Conservation (phyloP, 2,113 vertebrate genomes). For the Myiagra hebetior region DNA sequence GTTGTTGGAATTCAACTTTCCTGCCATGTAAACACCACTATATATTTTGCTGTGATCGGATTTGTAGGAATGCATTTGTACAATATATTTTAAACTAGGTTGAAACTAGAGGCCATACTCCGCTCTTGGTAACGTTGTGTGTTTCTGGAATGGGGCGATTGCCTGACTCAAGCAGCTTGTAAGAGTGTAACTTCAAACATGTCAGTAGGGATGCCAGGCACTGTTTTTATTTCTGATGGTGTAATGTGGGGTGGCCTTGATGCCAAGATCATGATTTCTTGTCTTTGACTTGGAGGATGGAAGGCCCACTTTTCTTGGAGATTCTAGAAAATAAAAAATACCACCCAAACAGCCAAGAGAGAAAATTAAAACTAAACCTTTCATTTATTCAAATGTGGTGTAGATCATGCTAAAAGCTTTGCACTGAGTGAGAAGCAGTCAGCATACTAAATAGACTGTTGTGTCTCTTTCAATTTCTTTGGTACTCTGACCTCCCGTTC, state of each 20-base stretch:
- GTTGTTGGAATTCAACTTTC: not conserved
- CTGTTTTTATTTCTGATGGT: not conserved
- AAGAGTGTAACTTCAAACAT: not conserved
- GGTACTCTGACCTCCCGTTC: not conserved
- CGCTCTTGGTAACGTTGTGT: not conserved
- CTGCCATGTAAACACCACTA: not conserved
- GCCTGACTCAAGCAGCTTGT: not conserved
- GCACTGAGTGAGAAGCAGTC: not conserved
- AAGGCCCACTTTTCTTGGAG: not conserved
- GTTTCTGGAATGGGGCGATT: not conserved
- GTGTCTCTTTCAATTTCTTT: not conserved
- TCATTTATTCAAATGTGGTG: not conserved
- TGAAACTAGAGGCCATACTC: not conserved
- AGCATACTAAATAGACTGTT: not conserved
- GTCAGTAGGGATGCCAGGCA: not conserved
- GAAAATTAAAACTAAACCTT: not conserved
- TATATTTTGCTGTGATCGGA: not conserved
- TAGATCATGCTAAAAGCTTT: not conserved
- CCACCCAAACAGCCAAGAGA: not conserved
- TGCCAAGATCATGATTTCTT: not conserved
- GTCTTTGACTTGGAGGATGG: not conserved
- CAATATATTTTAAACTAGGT: not conserved
- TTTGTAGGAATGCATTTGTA: constrained; percentile 5
- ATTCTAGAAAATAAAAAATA: not conserved
- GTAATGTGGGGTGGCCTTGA: not conserved